Base-by-base conservation (phyloP, 2,113 vertebrate species). In the Nansenia antarctica region DNA sequence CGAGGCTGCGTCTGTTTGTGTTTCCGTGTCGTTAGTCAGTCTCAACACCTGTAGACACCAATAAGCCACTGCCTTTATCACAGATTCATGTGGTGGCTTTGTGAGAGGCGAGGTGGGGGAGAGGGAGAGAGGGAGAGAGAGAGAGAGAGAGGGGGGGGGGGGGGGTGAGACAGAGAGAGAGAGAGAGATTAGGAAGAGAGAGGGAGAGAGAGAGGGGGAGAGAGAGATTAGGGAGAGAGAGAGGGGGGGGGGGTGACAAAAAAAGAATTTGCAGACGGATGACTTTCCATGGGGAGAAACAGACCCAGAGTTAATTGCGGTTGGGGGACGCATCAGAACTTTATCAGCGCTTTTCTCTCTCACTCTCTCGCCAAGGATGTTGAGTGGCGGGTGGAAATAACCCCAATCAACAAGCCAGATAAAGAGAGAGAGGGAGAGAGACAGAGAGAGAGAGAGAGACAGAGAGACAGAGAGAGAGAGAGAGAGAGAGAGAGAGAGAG, bases 221-320 rank as follows among this genome's bases (percentile, higher is more conserved):
- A n/a, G n/a, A n/a, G n/a, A n/a, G n/a, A n/a, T n/a, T n/a, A n/a
- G n/a, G n/a, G n/a, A n/a, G n/a, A n/a, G n/a, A n/a, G n/a, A n/a
- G n/a, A n/a, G n/a, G n/a, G n/a, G n/a, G n/a, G n/a, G n/a, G n/a
- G n/a, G n/a, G n/a, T n/a, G n/a, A n/a, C n/a, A 20, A 61, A 9
- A 22, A 20, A 35, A 20, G 24, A 37, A 71, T 60, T 61, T 59
- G 66, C 35, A 70, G 67, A 68, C 9, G 29, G 30, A 53, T 65
- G 26, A 18, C 18, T 12, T n/a, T 15, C 54, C 42, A 64, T 67
- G n/a, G 62, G 60, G 63, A 68, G 73, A 69, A 59, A 62, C 31
- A 37, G n/a, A n/a, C n/a, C n/a, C n/a, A 26, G 30, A 67, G 81
- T 84, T 89, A 87, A 87, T 84, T 89, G 85, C 55, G 8, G 79